Conservation (phyloP, 2,113 vertebrate genomes). For the Ptilorrhoa leucosticta region DNA sequence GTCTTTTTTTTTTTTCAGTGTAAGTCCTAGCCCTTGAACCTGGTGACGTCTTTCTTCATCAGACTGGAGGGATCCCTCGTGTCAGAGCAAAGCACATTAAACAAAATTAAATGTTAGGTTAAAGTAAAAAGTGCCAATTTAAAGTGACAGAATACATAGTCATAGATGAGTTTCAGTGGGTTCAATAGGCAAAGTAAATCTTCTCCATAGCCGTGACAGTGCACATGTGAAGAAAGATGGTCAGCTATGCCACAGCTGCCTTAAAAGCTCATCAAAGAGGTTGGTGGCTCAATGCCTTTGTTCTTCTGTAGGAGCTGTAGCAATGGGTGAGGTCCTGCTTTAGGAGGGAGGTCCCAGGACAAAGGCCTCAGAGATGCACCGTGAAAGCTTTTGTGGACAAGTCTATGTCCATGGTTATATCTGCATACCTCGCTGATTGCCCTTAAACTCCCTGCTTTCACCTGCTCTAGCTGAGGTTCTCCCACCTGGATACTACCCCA, state of each 20-base stretch:
- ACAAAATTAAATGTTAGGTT: background rate
- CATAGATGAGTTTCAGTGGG: background rate
- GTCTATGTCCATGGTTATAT: too few species aligned
- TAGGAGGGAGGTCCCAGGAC: background rate
- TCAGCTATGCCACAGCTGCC: background rate
- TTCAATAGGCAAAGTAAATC: background rate
- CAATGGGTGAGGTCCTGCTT: background rate
- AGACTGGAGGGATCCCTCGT: background rate
- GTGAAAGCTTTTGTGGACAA: background rate
- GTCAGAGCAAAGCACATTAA: background rate
- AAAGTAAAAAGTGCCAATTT: background rate
- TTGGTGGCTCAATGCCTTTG: background rate
- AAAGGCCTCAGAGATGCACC: background rate
- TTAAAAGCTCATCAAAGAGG: background rate
- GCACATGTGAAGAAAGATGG: background rate
- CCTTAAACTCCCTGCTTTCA: background rate
- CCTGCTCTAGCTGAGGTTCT: background rate
- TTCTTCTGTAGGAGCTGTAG: background rate
- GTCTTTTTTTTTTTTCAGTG: background rate
- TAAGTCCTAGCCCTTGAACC: background rate
- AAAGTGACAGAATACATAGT: background rate
- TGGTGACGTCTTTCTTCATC: background rate
- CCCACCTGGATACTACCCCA: background rate
- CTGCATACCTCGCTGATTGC: background rate
- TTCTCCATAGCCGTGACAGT: fast-evolving